Evolutionary conservation across 2,113 vertebrate genomes (phyloP).

Genomic region (Athene noctua): DNA sequence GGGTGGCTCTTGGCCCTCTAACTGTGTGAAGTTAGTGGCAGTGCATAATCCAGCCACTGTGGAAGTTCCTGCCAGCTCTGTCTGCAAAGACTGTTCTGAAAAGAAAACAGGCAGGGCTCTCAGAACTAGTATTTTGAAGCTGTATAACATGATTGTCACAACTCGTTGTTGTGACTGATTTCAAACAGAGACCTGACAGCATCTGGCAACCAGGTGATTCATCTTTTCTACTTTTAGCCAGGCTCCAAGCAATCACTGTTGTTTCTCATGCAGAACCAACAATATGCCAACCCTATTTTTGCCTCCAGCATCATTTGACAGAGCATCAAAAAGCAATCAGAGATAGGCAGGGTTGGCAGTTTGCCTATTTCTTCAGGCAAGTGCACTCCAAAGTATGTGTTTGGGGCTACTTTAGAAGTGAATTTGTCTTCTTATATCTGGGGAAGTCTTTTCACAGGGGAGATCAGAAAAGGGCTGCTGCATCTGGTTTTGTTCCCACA

Average conservation of each 20-base stretch:
- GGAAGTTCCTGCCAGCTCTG: neutral
- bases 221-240: conserved; percentile 20
- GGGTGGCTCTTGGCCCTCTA: neutral
- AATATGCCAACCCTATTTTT: neutral
- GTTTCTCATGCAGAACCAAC: conserved; percentile 25
- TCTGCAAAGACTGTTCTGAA: neutral
- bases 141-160: neutral
- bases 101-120: neutral
- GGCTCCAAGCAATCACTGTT: neutral
- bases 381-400: neutral
- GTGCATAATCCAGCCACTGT: neutral
- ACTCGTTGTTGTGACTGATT: conserved; percentile 7
- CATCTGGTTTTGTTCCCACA: neutral
- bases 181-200: neutral
- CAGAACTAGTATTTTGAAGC: neutral
- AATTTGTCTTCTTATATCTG: neutral
- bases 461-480: neutral
- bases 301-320: neutral
- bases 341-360: neutral
- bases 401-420: neutral
- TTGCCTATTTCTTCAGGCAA: neutral
- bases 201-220: conserved; percentile 26
- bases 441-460: neutral
- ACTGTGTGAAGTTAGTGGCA: neutral
- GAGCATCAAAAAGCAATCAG: neutral